Evolutionary conservation across 2,113 vertebrate genomes (phyloP).

Genomic region (Pseudonaja textilis): DNA sequence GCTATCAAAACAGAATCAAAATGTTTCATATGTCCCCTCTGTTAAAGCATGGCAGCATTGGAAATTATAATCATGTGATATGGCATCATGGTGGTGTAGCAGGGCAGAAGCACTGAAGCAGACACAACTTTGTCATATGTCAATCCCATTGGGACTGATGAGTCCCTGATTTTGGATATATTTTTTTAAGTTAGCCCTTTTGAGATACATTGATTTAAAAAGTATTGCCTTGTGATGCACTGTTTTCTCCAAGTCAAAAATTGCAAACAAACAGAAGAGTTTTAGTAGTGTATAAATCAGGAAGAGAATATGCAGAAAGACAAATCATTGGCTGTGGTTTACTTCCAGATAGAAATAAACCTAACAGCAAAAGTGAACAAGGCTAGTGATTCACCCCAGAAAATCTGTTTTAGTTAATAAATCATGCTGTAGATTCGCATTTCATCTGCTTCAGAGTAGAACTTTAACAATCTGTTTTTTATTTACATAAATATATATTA

Average conservation of each 20-base stretch:
- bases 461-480: neutral
- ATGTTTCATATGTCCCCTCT: neutral
- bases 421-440: neutral
- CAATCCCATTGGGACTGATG: neutral
- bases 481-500: neutral
- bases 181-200: neutral
- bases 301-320: neutral
- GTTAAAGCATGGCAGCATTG: neutral
- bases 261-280: neutral
- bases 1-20: conserved; percentile 11
- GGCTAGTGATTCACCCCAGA: neutral
- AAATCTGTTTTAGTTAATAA: neutral
- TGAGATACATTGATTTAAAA: neutral
- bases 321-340: neutral
- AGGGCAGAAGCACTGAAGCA: neutral
- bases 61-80: neutral
- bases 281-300: neutral
- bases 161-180: neutral
- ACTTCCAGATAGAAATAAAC: neutral
- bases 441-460: neutral
- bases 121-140: neutral
- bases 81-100: neutral
- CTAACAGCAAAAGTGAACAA: neutral
- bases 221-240: neutral
- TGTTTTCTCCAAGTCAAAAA: neutral